Percentiles rank a stretch among this genome's conserved stretches.
These are phyloP conservation scores for Tringa solitaria DNA, from an alignment of 2,113 vertebrate species.

Conservation along the genomic window DNA sequence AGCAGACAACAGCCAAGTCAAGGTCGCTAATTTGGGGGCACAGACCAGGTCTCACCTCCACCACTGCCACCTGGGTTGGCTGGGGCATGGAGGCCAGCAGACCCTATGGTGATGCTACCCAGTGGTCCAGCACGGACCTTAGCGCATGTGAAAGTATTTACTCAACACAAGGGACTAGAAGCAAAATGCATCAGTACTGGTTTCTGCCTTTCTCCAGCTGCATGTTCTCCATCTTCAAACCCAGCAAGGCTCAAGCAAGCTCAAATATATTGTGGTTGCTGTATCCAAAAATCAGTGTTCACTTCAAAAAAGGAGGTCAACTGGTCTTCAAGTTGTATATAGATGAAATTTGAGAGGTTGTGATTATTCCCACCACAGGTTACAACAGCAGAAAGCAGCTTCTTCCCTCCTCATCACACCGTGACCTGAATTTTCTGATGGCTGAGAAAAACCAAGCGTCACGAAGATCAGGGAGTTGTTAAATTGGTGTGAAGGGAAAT, in stretches of 20 bases:
- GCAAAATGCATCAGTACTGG: background rate
- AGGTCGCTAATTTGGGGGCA: background rate
- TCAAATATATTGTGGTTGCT: background rate
- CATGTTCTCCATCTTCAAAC: background rate
- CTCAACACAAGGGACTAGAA: background rate
- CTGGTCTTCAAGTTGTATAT: background rate
- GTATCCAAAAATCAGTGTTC: background rate
- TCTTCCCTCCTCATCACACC: background rate
- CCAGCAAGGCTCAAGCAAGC: background rate
- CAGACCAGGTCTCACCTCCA: background rate
- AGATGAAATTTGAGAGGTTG: background rate
- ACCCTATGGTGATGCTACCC: background rate
- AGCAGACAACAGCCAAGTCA: background rate
- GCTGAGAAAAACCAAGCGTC: background rate
- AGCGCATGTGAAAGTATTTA: background rate
- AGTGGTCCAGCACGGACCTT: fast-evolving
- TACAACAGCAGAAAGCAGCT: background rate
- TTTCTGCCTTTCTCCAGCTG: background rate
- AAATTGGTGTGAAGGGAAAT: background rate
- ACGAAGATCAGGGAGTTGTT: background rate
- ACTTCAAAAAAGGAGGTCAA: background rate
- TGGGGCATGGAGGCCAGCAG: background rate
- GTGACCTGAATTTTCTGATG: fast-evolving
- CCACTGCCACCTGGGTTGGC: background rate
- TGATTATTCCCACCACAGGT: background rate